phyloP scores from a whole-genome alignment of 2,113 vertebrate species.

The Odocoileus hemionus region DNA sequence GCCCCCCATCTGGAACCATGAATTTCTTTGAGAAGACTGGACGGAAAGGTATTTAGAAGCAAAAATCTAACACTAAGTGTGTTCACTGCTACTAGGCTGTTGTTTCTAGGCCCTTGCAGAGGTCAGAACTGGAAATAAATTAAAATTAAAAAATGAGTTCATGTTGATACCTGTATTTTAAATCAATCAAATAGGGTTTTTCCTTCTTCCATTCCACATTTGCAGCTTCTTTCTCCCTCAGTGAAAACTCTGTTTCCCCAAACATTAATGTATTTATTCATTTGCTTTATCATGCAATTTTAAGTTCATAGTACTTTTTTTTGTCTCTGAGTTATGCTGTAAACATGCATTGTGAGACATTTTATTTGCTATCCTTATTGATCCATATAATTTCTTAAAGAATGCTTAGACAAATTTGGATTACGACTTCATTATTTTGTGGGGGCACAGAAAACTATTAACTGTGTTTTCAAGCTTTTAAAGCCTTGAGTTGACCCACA shows the following conservation, averaged over 20 bases:
- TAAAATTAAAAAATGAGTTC: neutral
- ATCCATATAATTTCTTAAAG: neutral
- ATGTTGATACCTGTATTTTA: neutral
- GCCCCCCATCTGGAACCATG: neutral
- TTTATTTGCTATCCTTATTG: neutral
- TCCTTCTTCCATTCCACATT: neutral
- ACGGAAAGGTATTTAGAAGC: neutral
- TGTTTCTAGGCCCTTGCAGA: neutral
- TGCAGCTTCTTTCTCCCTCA: neutral
- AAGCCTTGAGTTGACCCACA: neutral
- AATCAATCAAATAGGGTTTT: neutral
- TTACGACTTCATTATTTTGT: neutral
- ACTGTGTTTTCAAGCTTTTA: neutral
- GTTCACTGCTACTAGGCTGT: neutral
- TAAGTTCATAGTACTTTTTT: slow-evolving; percentile 4
- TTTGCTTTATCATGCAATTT: neutral
- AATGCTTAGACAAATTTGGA: slow-evolving; percentile 5
- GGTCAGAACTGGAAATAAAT: neutral
- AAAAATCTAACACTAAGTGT: neutral
- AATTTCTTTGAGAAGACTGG: neutral
- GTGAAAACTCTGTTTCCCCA: neutral
- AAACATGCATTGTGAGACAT: neutral
- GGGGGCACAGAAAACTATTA: neutral
- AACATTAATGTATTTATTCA: neutral
- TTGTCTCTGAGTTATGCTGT: neutral